Evolutionary conservation across 2,888 invertebrate species (phyloP).

Genomic region (Cheilosia vernalis): DNA sequence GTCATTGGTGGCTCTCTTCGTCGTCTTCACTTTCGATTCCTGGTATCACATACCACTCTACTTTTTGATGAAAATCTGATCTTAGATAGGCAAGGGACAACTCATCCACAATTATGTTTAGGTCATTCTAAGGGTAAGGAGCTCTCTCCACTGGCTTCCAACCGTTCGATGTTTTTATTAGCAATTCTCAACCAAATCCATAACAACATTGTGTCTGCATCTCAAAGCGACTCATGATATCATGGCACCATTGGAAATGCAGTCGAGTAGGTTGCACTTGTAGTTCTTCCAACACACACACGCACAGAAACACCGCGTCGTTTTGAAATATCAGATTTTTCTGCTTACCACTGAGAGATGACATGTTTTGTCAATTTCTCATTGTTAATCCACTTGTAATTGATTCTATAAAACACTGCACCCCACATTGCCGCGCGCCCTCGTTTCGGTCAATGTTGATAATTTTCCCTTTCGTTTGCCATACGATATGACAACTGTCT

Average conservation of each 20-base stretch:
- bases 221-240: neutral
- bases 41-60: too few relatives aligned
- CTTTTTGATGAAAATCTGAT: too few relatives aligned
- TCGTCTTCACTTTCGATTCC: too few relatives aligned
- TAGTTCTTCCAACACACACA: slow-evolving; percentile 3
- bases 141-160: too few relatives aligned
- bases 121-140: too few relatives aligned
- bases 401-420: slow-evolving; percentile 27
- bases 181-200: too few relatives aligned
- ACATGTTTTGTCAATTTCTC: slow-evolving; percentile 57
- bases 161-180: too few relatives aligned
- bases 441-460: slow-evolving; percentile 40
- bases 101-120: too few relatives aligned
- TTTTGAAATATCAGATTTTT: slow-evolving; percentile 12
- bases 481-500: slow-evolving; percentile 64
- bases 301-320: neutral
- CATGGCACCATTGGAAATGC: slow-evolving; percentile 1
- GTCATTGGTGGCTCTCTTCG: too few relatives aligned
- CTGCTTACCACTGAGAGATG: slow-evolving; percentile 40
- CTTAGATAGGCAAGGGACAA: too few relatives aligned
- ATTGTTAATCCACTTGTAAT: slow-evolving; percentile 57
- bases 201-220: neutral
- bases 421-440: neutral
- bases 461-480: slow-evolving; percentile 67
- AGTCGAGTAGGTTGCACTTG: slow-evolving; percentile 18